A percentile compares a stretch with the other conserved stretches of the same genome.
phyloP scores from a whole-genome alignment of 2,888 invertebrate genomes.

The Cephonodes hylas region DNA sequence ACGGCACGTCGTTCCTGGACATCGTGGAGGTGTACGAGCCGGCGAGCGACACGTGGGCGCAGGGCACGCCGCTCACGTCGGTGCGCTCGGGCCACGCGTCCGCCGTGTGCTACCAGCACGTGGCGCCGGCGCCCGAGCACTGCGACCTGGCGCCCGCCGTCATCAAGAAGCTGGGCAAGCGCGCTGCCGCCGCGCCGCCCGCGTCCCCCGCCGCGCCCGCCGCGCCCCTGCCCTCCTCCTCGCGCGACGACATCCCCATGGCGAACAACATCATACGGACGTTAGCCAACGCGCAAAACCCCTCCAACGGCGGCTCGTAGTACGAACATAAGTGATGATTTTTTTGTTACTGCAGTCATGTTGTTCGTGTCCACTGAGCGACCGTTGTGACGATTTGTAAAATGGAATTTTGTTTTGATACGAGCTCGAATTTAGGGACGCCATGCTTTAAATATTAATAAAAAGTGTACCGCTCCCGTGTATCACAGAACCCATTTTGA shows the following conservation, averaged over 20 bases:
- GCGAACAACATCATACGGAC: constrained; percentile 68
- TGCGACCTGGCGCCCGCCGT: constrained; percentile 37
- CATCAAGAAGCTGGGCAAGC: constrained; percentile 39
- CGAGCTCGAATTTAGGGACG: background rate
- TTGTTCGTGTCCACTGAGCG: background rate
- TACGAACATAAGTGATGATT: background rate
- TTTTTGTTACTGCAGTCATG: background rate
- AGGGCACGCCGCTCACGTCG: constrained; percentile 89
- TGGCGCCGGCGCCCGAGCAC: constrained; percentile 65
- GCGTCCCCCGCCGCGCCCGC: constrained; percentile 22
- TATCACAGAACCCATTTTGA: background rate
- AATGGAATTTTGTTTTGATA: background rate
- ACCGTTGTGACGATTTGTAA: background rate
- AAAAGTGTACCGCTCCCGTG: background rate
- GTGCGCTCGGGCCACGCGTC: constrained; percentile 96
- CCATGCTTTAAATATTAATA: background rate
- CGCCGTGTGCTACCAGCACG: constrained; percentile 91
- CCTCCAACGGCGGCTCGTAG: constrained; percentile 32
- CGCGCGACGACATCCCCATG: constrained; percentile 58
- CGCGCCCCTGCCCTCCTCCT: constrained; percentile 14
- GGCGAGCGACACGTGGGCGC: constrained; percentile 86
- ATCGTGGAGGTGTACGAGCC: constrained; percentile 95
- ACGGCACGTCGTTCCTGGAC: constrained; percentile 91
- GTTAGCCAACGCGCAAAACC: constrained; percentile 47
- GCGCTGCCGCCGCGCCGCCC: constrained; percentile 22